Evolutionary conservation across 1,140 invertebrate species (phyloP).

Genomic region (Neodiprion virginianus): DNA sequence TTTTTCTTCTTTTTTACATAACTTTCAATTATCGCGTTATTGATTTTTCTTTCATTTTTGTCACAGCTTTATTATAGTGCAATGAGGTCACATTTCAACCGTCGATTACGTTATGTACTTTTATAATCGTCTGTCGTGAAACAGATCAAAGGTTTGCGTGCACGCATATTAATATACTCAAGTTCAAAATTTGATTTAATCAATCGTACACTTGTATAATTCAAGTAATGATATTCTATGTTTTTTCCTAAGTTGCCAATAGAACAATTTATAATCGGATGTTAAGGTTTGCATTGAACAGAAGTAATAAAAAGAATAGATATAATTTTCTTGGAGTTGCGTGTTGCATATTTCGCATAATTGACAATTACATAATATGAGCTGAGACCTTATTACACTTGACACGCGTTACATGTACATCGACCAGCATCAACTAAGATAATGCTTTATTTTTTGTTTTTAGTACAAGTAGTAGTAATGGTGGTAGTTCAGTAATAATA

Average conservation of each 20-base stretch:
- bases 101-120: not conserved
- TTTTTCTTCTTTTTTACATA: not conserved
- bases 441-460: conserved; percentile 42
- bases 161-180: too few relatives aligned
- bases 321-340: not conserved
- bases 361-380: not conserved
- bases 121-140: too few relatives aligned
- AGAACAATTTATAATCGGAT: not conserved
- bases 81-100: conserved; percentile 3
- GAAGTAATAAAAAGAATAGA: too few relatives aligned
- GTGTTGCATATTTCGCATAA: not conserved
- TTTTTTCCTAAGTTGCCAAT: not conserved
- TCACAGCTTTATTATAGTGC: not conserved
- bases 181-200: not conserved
- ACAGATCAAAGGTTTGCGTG: too few relatives aligned
- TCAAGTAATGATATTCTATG: not conserved
- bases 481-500: conserved; percentile 20
- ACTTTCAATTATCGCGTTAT: not conserved
- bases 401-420: not conserved
- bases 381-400: not conserved
- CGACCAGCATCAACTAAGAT: conserved; percentile 44
- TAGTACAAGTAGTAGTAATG: conserved; percentile 39
- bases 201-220: not conserved
- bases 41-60: not conserved
- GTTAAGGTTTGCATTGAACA: too few relatives aligned